A percentile compares a stretch with the other conserved stretches of the same genome.
Conservation (phyloP, 2,888 invertebrate species). For the Lycia hirtaria region DNA sequence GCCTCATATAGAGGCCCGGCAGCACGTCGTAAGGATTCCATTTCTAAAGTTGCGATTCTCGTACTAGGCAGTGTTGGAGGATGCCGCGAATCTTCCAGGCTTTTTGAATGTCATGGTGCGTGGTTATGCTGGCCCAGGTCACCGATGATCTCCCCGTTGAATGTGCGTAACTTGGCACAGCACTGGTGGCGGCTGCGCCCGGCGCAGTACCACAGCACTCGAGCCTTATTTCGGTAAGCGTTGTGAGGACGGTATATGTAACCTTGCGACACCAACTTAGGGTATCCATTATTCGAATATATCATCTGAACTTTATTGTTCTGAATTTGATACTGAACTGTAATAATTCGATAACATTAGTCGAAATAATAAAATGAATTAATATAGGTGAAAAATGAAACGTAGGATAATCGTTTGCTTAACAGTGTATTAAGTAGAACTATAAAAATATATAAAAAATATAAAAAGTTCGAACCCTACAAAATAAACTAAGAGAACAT, state of each 20-base stretch:
- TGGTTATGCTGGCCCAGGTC: constrained; percentile 70
- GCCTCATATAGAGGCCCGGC: background rate
- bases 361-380: background rate
- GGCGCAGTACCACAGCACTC: constrained; percentile 76
- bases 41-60: background rate
- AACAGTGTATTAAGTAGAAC: constrained; percentile 1
- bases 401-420: background rate
- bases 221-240: constrained; percentile 74
- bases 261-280: constrained; percentile 69
- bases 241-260: constrained; percentile 77
- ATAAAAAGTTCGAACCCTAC: background rate
- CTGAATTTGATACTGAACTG: constrained; percentile 35
- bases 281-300: constrained; percentile 63
- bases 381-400: constrained; percentile 10
- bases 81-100: constrained; percentile 27
- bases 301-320: constrained; percentile 34
- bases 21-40: background rate
- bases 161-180: constrained; percentile 67
- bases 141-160: constrained; percentile 64
- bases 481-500: background rate
- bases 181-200: constrained; percentile 69
- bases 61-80: constrained; percentile 13
- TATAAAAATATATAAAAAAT: background rate
- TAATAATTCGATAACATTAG: constrained; percentile 30
- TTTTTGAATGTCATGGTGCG: constrained; percentile 26